These are phyloP conservation scores for Chaetops frenatus DNA, from an alignment of 2,113 vertebrate genomes.

Conservation along the genomic window DNA sequence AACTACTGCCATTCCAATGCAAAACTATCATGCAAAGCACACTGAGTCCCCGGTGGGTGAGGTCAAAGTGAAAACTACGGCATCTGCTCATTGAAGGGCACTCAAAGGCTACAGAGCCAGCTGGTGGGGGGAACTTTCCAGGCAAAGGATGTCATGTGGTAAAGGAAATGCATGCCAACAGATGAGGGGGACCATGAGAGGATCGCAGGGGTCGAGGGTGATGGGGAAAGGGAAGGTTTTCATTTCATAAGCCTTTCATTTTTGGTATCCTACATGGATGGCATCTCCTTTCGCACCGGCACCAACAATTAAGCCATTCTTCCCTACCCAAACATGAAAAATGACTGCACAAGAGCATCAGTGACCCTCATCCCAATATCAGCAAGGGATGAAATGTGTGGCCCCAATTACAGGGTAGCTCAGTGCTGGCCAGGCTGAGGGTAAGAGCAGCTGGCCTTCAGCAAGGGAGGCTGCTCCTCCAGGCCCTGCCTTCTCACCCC, in stretches of 20 bases:
- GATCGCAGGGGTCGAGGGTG: not conserved
- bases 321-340: not conserved
- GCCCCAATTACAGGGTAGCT: not conserved
- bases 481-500: not conserved
- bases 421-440: not conserved
- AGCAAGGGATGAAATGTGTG: not conserved
- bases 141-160: constrained; percentile 46
- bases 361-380: not conserved
- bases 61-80: constrained; percentile 23
- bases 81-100: constrained; percentile 55
- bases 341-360: not conserved
- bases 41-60: constrained; percentile 38
- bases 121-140: constrained; percentile 40
- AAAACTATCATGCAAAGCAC: constrained; percentile 82
- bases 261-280: not conserved
- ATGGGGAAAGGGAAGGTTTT: not conserved
- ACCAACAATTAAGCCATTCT: not conserved
- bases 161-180: constrained; percentile 72
- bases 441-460: not conserved
- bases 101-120: constrained; percentile 41
- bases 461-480: not conserved
- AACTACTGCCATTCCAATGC: constrained; percentile 78
- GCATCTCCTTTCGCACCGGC: not conserved
- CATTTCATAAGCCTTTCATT: not conserved
- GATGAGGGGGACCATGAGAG: constrained; percentile 43